phyloP scores from a whole-genome alignment of 1,140 invertebrate species.

The Mamestra configurata region DNA sequence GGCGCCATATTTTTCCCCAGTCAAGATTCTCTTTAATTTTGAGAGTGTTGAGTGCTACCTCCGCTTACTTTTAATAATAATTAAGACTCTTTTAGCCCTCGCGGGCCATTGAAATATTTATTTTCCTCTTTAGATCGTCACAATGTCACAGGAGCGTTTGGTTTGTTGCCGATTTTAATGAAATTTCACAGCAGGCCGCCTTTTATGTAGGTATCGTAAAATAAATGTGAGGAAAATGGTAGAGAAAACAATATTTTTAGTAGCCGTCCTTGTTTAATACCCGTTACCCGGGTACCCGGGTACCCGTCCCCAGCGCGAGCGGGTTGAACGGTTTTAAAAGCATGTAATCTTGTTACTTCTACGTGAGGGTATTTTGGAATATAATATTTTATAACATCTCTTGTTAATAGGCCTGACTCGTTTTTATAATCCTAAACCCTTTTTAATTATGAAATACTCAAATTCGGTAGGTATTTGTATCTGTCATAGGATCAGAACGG shows the following conservation, averaged over 20 bases:
- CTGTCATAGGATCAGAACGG: not conserved
- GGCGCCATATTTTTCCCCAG: not conserved
- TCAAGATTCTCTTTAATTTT: slow-evolving; percentile 14
- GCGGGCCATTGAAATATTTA: not conserved
- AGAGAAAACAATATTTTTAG: slow-evolving; percentile 38
- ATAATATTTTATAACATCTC: slow-evolving; percentile 4
- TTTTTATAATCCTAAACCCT: not conserved
- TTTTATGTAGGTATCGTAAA: slow-evolving; percentile 40
- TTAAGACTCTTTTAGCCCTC: not conserved
- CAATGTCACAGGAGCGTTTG: not conserved
- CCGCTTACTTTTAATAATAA: not conserved
- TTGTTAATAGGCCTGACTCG: not conserved
- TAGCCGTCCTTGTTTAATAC: not conserved
- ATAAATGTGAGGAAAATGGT: slow-evolving; percentile 38
- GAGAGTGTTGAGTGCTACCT: not conserved
- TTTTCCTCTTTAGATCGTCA: slow-evolving; percentile 16
- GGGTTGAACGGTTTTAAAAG: slow-evolving; percentile 3
- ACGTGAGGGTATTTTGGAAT: not conserved
- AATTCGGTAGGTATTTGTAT: not conserved
- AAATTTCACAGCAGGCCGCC: slow-evolving; percentile 30
- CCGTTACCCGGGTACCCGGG: not conserved
- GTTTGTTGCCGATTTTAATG: slow-evolving; percentile 34
- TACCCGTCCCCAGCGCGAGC: not conserved
- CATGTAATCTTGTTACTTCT: slow-evolving; percentile 12
- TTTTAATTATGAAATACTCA: not conserved